Conservation (phyloP, 1,140 invertebrate species). For the Platyscapa corneri region DNA sequence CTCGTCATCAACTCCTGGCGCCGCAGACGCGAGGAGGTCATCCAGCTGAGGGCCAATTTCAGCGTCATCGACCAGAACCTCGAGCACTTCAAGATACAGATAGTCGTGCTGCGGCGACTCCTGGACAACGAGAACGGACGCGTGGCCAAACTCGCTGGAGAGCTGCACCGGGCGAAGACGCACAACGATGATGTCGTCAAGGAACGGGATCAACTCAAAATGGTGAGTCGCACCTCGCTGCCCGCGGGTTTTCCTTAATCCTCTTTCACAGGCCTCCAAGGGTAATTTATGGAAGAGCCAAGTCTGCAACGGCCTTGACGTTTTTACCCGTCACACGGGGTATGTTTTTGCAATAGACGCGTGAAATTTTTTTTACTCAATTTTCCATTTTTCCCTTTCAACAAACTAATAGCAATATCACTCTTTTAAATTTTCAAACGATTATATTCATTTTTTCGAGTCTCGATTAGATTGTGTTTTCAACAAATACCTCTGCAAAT, state of each 20-base stretch:
- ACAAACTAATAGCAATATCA: no score
- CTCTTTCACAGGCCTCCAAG: not conserved
- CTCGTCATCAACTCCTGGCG: constrained; percentile 77
- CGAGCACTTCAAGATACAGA: constrained; percentile 76
- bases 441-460: no score
- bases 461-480: no score
- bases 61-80: constrained; percentile 69
- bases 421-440: no score
- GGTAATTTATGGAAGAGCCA: no score
- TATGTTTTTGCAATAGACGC: no score
- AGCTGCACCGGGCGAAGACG: constrained; percentile 74
- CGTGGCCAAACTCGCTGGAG: constrained; percentile 72
- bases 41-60: constrained; percentile 70
- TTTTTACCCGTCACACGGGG: no score
- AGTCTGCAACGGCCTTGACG: no score
- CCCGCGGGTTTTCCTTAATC: not conserved
- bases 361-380: no score
- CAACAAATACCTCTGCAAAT: no score
- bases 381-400: no score
- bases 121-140: constrained; percentile 76
- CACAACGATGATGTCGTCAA: constrained; percentile 66
- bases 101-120: constrained; percentile 75
- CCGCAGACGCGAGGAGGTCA: constrained; percentile 73
- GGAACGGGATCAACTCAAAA: constrained; percentile 66
- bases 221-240: constrained; percentile 53